These are phyloP conservation scores for Bombus breviceps DNA, from an alignment of 1,140 invertebrate genomes.

Conservation along the genomic window DNA sequence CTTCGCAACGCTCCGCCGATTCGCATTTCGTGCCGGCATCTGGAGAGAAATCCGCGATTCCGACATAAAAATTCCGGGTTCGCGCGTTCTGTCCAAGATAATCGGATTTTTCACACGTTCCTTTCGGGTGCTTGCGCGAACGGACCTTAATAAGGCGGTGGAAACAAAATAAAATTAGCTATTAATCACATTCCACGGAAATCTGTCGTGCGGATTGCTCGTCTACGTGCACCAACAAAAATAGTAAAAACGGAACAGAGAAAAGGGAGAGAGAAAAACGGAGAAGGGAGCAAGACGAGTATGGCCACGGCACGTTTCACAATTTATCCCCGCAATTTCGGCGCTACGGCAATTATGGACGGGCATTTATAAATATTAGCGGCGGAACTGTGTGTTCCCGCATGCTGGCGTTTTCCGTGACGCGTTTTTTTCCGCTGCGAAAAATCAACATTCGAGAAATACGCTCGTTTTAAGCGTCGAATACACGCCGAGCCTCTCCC, in stretches of 20 bases:
- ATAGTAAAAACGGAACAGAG: no score
- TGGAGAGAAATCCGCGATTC: constrained; percentile 4
- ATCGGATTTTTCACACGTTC: constrained; percentile 29
- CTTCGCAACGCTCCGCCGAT: constrained; percentile 11
- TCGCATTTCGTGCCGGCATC: constrained; percentile 10
- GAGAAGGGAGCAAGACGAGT: neutral
- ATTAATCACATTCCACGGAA: constrained; percentile 39
- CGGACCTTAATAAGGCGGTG: constrained; percentile 17
- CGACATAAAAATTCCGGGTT: constrained; percentile 27
- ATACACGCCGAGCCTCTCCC: neutral
- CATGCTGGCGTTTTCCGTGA: neutral
- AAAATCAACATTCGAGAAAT: constrained; percentile 16
- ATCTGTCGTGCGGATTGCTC: neutral
- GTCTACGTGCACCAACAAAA: neutral
- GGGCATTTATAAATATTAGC: constrained; percentile 39
- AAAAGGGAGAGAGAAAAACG: no score
- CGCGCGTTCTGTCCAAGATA: neutral
- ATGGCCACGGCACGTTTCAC: neutral
- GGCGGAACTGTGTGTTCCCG: neutral
- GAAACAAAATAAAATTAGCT: constrained; percentile 35
- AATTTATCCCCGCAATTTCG: constrained; percentile 28
- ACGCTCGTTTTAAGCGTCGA: neutral
- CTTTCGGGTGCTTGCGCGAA: neutral
- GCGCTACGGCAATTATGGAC: constrained; percentile 15
- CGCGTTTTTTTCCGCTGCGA: neutral